phyloP scores from a whole-genome alignment of 1,140 invertebrate species.

The Conus ventricosus region DNA sequence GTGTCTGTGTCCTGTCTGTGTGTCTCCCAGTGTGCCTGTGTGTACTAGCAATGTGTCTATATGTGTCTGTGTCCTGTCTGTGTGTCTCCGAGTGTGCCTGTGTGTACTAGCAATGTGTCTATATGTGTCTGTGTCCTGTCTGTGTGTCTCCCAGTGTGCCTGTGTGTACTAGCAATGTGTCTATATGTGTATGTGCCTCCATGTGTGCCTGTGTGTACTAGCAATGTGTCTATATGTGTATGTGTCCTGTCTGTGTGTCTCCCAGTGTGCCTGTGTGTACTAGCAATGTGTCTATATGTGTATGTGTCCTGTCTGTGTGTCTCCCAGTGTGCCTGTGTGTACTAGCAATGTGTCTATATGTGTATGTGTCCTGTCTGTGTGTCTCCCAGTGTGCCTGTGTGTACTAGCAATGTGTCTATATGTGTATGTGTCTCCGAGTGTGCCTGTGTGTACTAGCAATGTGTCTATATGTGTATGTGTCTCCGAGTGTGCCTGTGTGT shows the following conservation, averaged over 20 bases:
- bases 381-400: too few relatives aligned
- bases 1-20: neutral
- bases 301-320: neutral
- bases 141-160: neutral
- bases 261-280: neutral
- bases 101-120: neutral
- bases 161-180: conserved; percentile 18
- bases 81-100: too few relatives aligned
- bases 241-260: neutral
- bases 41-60: too few relatives aligned
- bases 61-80: neutral
- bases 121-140: neutral
- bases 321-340: too few relatives aligned
- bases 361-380: neutral
- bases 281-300: too few relatives aligned
- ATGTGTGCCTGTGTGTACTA: too few relatives aligned
- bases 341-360: neutral
- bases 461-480: neutral
- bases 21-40: neutral
- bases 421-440: too few relatives aligned
- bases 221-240: neutral
- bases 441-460: neutral
- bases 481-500: too few relatives aligned
- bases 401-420: neutral
- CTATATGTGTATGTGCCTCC: neutral